Base-by-base conservation (phyloP, 1,140 invertebrate genomes). In the Drosophila micromelanica region DNA sequence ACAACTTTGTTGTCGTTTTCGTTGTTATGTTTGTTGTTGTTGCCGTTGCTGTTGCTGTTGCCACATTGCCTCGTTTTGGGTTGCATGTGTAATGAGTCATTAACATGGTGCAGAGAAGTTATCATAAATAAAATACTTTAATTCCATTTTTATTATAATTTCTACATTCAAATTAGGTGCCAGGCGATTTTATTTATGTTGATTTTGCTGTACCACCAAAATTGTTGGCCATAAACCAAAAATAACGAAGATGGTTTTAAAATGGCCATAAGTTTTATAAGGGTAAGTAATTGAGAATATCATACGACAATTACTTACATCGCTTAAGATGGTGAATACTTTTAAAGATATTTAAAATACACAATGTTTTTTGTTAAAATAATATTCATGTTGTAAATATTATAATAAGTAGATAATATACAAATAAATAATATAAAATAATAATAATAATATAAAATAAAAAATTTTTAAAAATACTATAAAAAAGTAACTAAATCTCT, bases 11-110 rank as follows among this genome's bases (percentile, higher is more conserved):
- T 11, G 38, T 13, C 48, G 23, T 51, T 59, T 30, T 38, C 11
- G 6, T 35, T 38, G 17, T 20, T 51, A 46, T 52, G 57, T 15
- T 30, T 56, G 17, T 15, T 38, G 15, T 49, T 72, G 45, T 37
- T 52, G 7, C 17, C 20, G 46, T 43, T 37, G 38, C 17, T 48
- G 54, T 27, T 67, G 9, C 35, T 38, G 60, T 32, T 13, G 61
- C 38, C 48, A 48, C 51, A 23, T 62, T 43, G 52, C 61, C 67
- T 69, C 67, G 54, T 62, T 74, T 72, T 62, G 61, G 71, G 84
- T 87, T 82, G 82, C 82, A 87, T 87, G 82, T 87, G 82, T 89
- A 89, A 89, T 82, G 84, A 89, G 75, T 87, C 82, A 87, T 87
- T 87, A 87, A 89, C 78, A 76, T 64, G 74, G 62, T 87, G 75